A percentile compares a stretch with the other conserved stretches of the same genome.
Evolutionary conservation across 2,113 vertebrate genomes (phyloP).

Genomic region (Tamias sibiricus): DNA sequence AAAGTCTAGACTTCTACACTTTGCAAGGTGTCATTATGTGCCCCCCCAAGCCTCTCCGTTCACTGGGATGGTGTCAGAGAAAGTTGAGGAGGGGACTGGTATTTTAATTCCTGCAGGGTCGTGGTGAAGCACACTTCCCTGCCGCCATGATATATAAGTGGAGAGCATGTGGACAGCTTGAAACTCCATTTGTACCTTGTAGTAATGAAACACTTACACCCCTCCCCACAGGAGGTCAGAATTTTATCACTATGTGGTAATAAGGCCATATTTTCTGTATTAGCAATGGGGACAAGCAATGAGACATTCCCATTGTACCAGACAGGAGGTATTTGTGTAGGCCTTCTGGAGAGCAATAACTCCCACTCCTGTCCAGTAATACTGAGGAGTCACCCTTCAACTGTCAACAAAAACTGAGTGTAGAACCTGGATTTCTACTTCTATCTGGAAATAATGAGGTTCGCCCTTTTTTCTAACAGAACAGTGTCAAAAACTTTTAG

Average conservation of each 20-base stretch:
- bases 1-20: not conserved
- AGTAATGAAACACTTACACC: fast-evolving
- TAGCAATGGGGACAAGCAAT: not conserved
- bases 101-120: not conserved
- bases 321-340: not conserved
- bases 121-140: not conserved
- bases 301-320: not conserved
- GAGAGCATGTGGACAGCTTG: not conserved
- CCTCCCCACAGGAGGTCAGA: not conserved
- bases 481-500: not conserved
- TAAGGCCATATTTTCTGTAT: not conserved
- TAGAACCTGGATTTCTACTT: not conserved
- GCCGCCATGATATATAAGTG: not conserved
- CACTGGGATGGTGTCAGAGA: not conserved
- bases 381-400: not conserved
- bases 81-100: not conserved
- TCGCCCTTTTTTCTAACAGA: not conserved
- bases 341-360: not conserved
- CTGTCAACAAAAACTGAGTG: not conserved
- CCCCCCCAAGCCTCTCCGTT: no score
- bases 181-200: not conserved
- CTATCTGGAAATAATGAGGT: no score
- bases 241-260: not conserved
- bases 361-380: not conserved
- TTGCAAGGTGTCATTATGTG: not conserved